A percentile compares a stretch with the other conserved stretches of the same genome.
phyloP scores from a whole-genome alignment of 2,888 invertebrate species.

The Prenolepis imparis region DNA sequence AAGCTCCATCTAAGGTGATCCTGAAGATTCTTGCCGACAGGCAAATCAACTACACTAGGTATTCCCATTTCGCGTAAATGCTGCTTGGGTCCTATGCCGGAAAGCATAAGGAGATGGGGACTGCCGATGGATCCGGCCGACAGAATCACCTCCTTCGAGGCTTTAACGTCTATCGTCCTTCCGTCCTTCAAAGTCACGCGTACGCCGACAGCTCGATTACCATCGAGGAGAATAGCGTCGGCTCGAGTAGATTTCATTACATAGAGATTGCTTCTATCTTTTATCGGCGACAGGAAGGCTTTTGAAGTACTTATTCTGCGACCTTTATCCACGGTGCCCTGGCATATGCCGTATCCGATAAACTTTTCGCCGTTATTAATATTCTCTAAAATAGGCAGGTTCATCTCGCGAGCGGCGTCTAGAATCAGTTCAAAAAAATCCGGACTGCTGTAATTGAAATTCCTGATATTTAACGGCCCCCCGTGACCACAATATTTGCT shows the following conservation, averaged over 20 bases:
- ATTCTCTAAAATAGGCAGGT: constrained; percentile 82
- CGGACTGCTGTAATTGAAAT: constrained; percentile 81
- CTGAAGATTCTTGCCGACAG: constrained; percentile 88
- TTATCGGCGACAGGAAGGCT: constrained; percentile 86
- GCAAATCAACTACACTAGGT: constrained; percentile 85
- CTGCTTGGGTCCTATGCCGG: constrained; percentile 89
- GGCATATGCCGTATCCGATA: constrained; percentile 87
- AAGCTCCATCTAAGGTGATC: constrained; percentile 86
- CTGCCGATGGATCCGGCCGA: constrained; percentile 90
- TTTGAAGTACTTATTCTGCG: constrained; percentile 85
- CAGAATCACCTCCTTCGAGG: constrained; percentile 89
- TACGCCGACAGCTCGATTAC: constrained; percentile 86
- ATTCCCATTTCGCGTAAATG: constrained; percentile 87
- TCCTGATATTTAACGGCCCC: constrained; percentile 87
- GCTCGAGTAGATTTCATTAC: constrained; percentile 88
- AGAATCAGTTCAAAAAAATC: constrained; percentile 85
- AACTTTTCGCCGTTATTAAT: constrained; percentile 85
- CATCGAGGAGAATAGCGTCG: constrained; percentile 87
- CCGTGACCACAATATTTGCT: constrained; percentile 84
- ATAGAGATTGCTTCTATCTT: constrained; percentile 88
- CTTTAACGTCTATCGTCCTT: constrained; percentile 79
- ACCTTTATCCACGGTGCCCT: constrained; percentile 86
- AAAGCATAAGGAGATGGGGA: constrained; percentile 90
- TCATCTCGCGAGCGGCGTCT: constrained; percentile 86
- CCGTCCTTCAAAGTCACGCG: constrained; percentile 83